Evolutionary conservation across 2,797 vertebrate genomes (phyloP).

Genomic region (Sus cebifrons): DNA sequence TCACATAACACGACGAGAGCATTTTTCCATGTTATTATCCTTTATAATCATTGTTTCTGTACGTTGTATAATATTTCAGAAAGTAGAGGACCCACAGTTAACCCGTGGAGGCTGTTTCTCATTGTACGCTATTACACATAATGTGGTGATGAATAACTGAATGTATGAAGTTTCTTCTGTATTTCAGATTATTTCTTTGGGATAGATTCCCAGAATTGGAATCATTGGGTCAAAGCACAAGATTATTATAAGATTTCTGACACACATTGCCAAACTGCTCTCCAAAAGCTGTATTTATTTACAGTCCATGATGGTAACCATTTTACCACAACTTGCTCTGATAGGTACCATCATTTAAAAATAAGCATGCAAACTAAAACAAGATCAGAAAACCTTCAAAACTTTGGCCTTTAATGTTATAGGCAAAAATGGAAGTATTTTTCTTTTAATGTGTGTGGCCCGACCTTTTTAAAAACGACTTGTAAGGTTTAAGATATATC

Average conservation of each 20-base stretch:
- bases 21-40: not conserved
- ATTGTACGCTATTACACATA: conserved; percentile 1
- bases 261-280: conserved; percentile 50
- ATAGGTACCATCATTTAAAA: not conserved
- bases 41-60: not conserved
- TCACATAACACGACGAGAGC: not conserved
- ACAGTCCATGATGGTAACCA: not conserved
- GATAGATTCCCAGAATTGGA: conserved; percentile 64
- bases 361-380: not conserved
- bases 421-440: conserved; percentile 53
- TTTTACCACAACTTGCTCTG: not conserved
- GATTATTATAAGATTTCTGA: conserved; percentile 41
- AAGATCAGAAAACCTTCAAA: not conserved
- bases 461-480: not conserved
- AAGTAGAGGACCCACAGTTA: not conserved
- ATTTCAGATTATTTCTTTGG: conserved; percentile 60
- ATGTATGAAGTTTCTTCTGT: conserved; percentile 60
- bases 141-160: not conserved
- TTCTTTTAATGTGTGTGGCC: not conserved
- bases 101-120: not conserved
- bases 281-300: conserved; percentile 57
- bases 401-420: conserved; percentile 27
- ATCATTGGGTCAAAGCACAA: conserved; percentile 53
- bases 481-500: not conserved
- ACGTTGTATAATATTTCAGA: not conserved